These are phyloP conservation scores for Delia radicum DNA, from an alignment of 1,140 invertebrate species.

Conservation along the genomic window DNA sequence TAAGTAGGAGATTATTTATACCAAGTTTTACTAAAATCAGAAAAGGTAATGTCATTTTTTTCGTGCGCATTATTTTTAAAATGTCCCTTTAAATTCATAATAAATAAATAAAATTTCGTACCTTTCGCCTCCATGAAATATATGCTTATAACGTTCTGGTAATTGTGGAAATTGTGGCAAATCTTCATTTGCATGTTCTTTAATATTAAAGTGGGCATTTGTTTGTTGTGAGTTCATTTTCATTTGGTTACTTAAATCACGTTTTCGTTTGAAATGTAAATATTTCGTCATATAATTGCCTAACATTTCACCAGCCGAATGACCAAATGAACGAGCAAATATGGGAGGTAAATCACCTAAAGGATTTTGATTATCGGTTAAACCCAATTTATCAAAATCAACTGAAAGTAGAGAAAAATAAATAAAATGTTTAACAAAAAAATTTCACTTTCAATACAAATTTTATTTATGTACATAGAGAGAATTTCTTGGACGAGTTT, in stretches of 20 bases:
- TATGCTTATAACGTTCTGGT: constrained; percentile 53
- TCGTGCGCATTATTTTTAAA: no score
- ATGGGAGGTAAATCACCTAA: constrained; percentile 75
- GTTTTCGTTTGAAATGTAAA: constrained; percentile 64
- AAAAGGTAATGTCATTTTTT: no score
- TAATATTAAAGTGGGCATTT: constrained; percentile 29
- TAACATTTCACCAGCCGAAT: constrained; percentile 66
- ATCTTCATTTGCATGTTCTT: constrained; percentile 35
- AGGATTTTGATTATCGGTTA: constrained; percentile 83
- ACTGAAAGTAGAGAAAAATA: constrained; percentile 63
- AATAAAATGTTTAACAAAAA: constrained; percentile 17
- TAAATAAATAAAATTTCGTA: background rate
- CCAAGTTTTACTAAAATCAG: no score
- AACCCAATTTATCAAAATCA: constrained; percentile 77
- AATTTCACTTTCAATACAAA: background rate
- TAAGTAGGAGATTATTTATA: no score
- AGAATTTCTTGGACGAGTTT: no score
- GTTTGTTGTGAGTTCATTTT: constrained; percentile 41
- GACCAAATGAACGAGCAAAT: constrained; percentile 70
- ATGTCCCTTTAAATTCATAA: background rate
- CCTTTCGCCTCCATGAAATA: constrained; percentile 75
- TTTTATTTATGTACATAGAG: background rate
- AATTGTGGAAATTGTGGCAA: constrained; percentile 43
- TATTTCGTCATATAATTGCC: constrained; percentile 70
- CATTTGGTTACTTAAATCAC: constrained; percentile 41